Evolutionary conservation across 2,113 vertebrate genomes (phyloP).

Genomic region (Xenopus borealis): DNA sequence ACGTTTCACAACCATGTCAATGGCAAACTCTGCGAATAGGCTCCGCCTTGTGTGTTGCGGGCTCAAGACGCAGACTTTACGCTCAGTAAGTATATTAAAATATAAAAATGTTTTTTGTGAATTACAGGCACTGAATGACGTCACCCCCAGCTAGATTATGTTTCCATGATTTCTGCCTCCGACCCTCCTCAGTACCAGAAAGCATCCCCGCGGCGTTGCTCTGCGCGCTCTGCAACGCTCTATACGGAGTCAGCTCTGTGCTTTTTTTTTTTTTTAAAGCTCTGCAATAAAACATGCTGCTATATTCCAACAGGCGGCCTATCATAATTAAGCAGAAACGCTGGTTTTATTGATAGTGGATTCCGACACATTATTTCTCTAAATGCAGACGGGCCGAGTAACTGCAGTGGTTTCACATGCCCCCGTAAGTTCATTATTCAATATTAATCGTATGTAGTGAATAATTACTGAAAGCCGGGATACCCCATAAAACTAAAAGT

Average conservation of each 20-base stretch:
- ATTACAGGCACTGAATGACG: constrained; percentile 60
- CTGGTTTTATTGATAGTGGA: neutral
- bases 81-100: constrained; percentile 50
- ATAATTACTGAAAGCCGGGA: constrained; percentile 58
- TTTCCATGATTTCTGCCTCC: neutral
- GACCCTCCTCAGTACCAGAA: too few species aligned
- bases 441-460: constrained; percentile 62
- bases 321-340: neutral
- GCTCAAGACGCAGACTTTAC: constrained; percentile 49
- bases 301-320: constrained; percentile 37
- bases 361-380: neutral
- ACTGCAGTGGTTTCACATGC: constrained; percentile 1
- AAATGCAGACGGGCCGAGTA: neutral
- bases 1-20: constrained; percentile 51
- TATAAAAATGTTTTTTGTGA: constrained; percentile 41
- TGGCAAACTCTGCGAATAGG: constrained; percentile 32
- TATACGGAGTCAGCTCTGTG: constrained; percentile 3
- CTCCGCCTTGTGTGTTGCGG: neutral
- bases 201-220: too few species aligned
- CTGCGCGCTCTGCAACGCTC: too few species aligned
- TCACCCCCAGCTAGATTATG: neutral
- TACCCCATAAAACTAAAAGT: constrained; percentile 52
- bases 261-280: constrained; percentile 19
- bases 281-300: constrained; percentile 32
- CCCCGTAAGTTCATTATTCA: constrained; percentile 4